Evolutionary conservation across 2,888 invertebrate genomes (phyloP).

Genomic region (Artemia sp.): DNA sequence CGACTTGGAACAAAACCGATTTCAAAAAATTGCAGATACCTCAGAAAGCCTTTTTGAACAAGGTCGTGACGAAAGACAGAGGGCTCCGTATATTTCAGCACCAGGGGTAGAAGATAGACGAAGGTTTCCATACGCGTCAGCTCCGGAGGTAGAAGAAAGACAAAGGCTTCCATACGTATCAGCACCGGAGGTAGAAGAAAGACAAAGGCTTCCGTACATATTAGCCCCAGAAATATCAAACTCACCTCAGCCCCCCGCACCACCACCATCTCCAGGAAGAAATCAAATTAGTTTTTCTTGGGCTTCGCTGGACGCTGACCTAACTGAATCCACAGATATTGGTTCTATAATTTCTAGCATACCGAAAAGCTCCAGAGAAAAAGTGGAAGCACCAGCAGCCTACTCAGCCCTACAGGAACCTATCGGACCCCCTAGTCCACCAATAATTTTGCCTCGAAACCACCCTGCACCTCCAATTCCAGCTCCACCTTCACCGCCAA

Average conservation of each 20-base stretch:
- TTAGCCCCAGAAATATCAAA: background rate
- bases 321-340: constrained; percentile 21
- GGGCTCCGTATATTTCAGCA: too few relatives aligned
- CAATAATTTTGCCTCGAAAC: background rate
- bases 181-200: too few relatives aligned
- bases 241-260: constrained; percentile 13
- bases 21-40: too few relatives aligned
- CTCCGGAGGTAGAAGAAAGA: too few relatives aligned
- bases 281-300: constrained; percentile 21
- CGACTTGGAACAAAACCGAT: too few relatives aligned
- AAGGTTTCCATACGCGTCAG: too few relatives aligned
- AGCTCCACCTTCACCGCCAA: background rate
- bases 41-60: too few relatives aligned
- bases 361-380: constrained; percentile 4
- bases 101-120: too few relatives aligned
- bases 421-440: constrained; percentile 20
- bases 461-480: background rate
- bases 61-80: too few relatives aligned
- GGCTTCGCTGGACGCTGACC: constrained; percentile 21
- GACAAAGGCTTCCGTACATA: background rate
- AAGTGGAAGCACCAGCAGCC: background rate
- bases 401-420: constrained; percentile 5
- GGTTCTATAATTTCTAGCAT: constrained; percentile 19
- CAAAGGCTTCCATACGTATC: too few relatives aligned
- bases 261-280: constrained; percentile 8